Base-by-base conservation (phyloP, 2,797 vertebrate genomes). In the Adelosebastes latens region DNA sequence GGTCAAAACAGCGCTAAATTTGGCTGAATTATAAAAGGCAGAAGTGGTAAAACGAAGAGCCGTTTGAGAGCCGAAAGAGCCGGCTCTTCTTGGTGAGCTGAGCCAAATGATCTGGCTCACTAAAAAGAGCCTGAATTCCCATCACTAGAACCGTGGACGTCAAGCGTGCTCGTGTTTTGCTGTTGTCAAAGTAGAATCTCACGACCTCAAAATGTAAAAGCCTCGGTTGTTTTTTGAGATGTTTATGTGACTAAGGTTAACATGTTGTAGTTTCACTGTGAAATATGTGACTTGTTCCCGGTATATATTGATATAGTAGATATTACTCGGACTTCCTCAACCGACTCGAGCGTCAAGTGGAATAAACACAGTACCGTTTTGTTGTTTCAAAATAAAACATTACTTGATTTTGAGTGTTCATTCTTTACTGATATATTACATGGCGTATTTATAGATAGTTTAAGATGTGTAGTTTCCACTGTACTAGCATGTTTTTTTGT, bases 261-360 rank as follows among this genome's bases (percentile, higher is more conserved):
- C 2, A n/a, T 24, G 1, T 7, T 1, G 7, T 1, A 4, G 49
- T 86, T 83, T 79, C 10, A 62, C 32, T 0, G 11, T 46, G 14
- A 61, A 46, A 32, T 7, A 9, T 62, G 32, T 8, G 25, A 72
- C 34, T 82, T 80, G 78, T 87, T 75, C 5, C 32, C 66, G 25
- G 36, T 76, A 83, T 14, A 66, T 65, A 25, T 81, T 4, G 36
- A 42, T 42, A 42, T 42, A 42, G 34, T 74, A 82, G 18, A 64
- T 65, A 25, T 81, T 3, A 32, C 53, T 78, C 72, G 52, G 74
- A 91, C 90, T 92, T 91, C 90, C 91, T 93, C 79, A 80, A 89
- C 68, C 53, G 31, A 34, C 27, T 64, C 5, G 3, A 22, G 6
- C 16, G 36, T 84, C 34, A 78, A 77, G 39, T 1, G 7, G 9